A percentile compares a stretch with the other conserved stretches of the same genome.
Evolutionary conservation across 2,797 vertebrate genomes (phyloP).

Genomic region (Neosilurus hyrtlii): DNA sequence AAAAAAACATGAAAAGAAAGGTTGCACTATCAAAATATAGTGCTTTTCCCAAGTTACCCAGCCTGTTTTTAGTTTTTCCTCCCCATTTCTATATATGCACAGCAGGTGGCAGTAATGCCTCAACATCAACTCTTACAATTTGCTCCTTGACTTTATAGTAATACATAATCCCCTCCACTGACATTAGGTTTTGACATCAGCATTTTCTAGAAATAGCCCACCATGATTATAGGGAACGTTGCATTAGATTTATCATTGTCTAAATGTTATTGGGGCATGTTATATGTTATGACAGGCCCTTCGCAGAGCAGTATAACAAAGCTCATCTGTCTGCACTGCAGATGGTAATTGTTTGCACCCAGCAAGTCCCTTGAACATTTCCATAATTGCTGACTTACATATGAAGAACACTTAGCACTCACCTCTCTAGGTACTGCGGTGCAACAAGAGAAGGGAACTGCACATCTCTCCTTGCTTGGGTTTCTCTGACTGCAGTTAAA

Average conservation of each 20-base stretch:
- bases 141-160: conserved; percentile 7
- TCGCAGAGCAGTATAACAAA: conserved; percentile 12
- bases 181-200: conserved; percentile 2
- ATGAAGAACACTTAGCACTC: conserved; percentile 24
- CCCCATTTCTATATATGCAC: neutral
- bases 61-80: neutral
- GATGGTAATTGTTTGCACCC: conserved; percentile 7
- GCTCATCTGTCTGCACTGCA: conserved; percentile 21
- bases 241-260: conserved; percentile 24
- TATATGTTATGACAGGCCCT: conserved; percentile 12
- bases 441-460: conserved; percentile 77
- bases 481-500: conserved; percentile 76
- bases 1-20: conserved; percentile 25
- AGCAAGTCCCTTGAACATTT: conserved; percentile 6
- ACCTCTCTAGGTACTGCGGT: conserved; percentile 73
- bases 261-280: neutral
- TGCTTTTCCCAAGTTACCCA: neutral
- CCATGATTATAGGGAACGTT: neutral
- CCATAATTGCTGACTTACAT: conserved; percentile 28
- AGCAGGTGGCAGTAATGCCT: conserved; percentile 53
- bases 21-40: neutral
- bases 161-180: neutral
- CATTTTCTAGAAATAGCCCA: conserved; percentile 17
- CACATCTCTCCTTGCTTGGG: conserved; percentile 73
- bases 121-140: conserved; percentile 16